Conservation (phyloP, 2,797 vertebrate genomes). For the Crenichthys baileyi region DNA sequence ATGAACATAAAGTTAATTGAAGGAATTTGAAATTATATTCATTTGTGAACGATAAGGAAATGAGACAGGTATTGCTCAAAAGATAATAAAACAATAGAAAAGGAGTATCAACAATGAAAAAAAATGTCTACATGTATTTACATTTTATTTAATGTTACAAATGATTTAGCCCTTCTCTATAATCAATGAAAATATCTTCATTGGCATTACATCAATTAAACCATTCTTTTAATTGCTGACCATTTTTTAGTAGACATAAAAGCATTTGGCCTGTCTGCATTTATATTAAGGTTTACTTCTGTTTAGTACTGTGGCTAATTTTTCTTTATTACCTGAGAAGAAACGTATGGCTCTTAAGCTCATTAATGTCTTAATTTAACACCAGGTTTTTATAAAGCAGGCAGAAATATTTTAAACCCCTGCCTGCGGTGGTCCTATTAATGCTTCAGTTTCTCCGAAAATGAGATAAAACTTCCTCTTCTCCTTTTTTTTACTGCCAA, state of each 20-base stretch:
- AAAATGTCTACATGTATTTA: background rate
- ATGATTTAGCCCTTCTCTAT: background rate
- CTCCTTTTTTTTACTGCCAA: background rate
- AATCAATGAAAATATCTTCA: background rate
- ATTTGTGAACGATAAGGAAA: background rate
- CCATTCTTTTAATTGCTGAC: background rate
- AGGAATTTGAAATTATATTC: background rate
- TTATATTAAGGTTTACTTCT: background rate
- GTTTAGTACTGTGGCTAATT: background rate
- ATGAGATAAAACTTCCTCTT: constrained; percentile 1
- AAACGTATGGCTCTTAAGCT: background rate
- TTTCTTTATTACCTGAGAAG: background rate
- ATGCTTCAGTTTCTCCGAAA: background rate
- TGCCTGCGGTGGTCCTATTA: background rate
- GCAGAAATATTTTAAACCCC: background rate
- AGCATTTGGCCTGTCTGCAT: background rate
- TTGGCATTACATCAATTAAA: background rate
- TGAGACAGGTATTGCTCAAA: background rate
- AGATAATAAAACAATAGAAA: background rate
- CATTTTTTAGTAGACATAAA: background rate
- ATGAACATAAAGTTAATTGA: background rate
- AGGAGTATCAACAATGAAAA: background rate
- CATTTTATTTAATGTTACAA: background rate
- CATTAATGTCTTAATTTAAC: background rate
- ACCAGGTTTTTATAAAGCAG: background rate